A percentile compares a stretch with the other conserved stretches of the same genome.
Evolutionary conservation across 2,888 invertebrate species (phyloP).

Genomic region (Stictocephala bisonia): DNA sequence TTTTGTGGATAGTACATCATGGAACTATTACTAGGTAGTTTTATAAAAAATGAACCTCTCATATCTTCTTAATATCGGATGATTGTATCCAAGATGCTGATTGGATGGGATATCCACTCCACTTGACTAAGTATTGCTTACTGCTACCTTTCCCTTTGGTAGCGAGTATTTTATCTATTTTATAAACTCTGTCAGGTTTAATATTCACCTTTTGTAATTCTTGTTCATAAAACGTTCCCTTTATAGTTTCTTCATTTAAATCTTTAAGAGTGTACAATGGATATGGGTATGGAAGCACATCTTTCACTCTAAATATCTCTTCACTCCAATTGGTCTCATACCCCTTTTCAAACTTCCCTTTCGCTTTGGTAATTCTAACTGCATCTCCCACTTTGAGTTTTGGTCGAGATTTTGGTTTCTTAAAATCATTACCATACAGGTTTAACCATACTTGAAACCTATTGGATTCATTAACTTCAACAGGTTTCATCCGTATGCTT

Average conservation of each 20-base stretch:
- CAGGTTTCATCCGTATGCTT: neutral
- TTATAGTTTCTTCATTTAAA: neutral
- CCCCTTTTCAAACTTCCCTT: constrained; percentile 53
- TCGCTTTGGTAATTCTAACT: constrained; percentile 48
- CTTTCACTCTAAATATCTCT: constrained; percentile 57
- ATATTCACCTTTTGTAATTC: neutral
- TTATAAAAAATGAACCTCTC: neutral
- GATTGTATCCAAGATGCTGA: neutral
- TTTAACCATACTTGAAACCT: neutral
- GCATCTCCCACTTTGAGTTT: constrained; percentile 44
- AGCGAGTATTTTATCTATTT: constrained; percentile 26
- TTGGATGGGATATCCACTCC: neutral
- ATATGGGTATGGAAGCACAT: constrained; percentile 46
- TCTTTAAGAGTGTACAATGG: neutral
- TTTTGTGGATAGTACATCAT: constrained; percentile 57
- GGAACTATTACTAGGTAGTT: constrained; percentile 52
- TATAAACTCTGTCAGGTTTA: neutral
- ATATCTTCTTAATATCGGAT: neutral
- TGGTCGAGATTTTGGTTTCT: neutral
- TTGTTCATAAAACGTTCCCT: neutral
- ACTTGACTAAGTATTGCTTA: constrained; percentile 20
- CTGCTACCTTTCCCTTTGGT: neutral
- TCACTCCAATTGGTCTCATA: constrained; percentile 55
- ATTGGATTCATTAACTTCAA: neutral
- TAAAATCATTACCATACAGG: constrained; percentile 3